A percentile compares a stretch with the other conserved stretches of the same genome.
phyloP scores from a whole-genome alignment of 1,140 invertebrate genomes.

The Bombus polaris region DNA sequence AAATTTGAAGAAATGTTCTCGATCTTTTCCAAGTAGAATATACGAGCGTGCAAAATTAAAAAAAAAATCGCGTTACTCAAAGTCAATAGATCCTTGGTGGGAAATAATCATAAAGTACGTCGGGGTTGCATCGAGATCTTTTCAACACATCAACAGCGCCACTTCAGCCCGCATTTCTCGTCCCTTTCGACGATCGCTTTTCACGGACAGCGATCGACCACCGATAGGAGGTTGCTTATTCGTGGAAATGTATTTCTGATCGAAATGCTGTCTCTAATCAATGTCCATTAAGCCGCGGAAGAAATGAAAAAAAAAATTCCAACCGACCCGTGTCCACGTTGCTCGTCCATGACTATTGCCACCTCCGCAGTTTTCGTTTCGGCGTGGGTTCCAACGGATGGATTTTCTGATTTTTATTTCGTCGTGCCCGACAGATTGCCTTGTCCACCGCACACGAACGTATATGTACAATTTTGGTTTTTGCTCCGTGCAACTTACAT shows the following conservation, averaged over 20 bases:
- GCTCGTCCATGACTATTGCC: slow-evolving; percentile 8
- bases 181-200: slow-evolving; percentile 24
- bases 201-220: slow-evolving; percentile 7
- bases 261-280: slow-evolving; percentile 64
- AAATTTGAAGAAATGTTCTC: background rate
- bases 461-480: background rate
- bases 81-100: too few relatives aligned
- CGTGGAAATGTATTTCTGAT: slow-evolving; percentile 47
- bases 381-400: background rate
- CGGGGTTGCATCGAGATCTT: background rate
- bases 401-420: slow-evolving; percentile 43
- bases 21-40: background rate
- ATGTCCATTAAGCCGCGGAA: slow-evolving; percentile 68
- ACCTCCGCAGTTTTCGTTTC: background rate
- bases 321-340: slow-evolving; percentile 8
- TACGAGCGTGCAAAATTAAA: background rate
- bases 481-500: background rate
- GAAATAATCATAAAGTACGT: background rate
- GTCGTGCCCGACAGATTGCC: slow-evolving; percentile 13
- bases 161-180: slow-evolving; percentile 30
- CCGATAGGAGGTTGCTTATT: slow-evolving; percentile 16
- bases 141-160: background rate
- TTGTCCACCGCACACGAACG: too few relatives aligned
- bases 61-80: background rate
- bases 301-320: slow-evolving; percentile 6